These are phyloP conservation scores for Aricia artaxerxes DNA, from an alignment of 2,888 invertebrate species.

Conservation along the genomic window DNA sequence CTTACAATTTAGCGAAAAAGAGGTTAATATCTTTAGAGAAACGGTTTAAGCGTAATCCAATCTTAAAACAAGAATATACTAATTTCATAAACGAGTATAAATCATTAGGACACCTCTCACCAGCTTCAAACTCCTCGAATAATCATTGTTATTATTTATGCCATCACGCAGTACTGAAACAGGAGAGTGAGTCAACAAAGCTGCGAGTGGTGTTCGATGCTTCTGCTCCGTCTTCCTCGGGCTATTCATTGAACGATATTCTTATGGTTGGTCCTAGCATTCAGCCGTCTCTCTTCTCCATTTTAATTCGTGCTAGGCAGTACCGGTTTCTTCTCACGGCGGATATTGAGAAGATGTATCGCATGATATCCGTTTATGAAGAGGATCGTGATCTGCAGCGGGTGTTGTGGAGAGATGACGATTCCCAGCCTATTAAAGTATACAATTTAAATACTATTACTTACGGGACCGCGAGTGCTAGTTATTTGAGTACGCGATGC, in stretches of 20 bases:
- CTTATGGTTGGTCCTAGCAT: slow-evolving; percentile 39
- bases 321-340: too few relatives aligned
- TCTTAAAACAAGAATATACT: slow-evolving; percentile 12
- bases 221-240: slow-evolving; percentile 39
- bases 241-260: slow-evolving; percentile 41
- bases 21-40: too few relatives aligned
- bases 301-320: too few relatives aligned
- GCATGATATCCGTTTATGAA: slow-evolving; percentile 29
- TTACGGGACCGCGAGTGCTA: slow-evolving; percentile 48
- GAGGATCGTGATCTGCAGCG: slow-evolving; percentile 37
- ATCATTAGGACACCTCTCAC: slow-evolving; percentile 35
- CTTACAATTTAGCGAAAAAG: too few relatives aligned
- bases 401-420: slow-evolving; percentile 43
- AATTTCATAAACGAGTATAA: too few relatives aligned
- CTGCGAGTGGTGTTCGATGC: slow-evolving; percentile 44
- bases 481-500: slow-evolving; percentile 43
- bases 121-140: neutral
- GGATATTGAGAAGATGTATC: too few relatives aligned
- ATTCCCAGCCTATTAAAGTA: slow-evolving; percentile 36
- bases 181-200: slow-evolving; percentile 42
- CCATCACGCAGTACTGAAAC: slow-evolving; percentile 40
- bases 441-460: slow-evolving; percentile 47
- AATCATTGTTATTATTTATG: slow-evolving; percentile 37
- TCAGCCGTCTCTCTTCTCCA: slow-evolving; percentile 36
- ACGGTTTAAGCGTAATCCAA: too few relatives aligned